Base-by-base conservation (phyloP, 2,113 vertebrate species). In the Trichechus manatus region DNA sequence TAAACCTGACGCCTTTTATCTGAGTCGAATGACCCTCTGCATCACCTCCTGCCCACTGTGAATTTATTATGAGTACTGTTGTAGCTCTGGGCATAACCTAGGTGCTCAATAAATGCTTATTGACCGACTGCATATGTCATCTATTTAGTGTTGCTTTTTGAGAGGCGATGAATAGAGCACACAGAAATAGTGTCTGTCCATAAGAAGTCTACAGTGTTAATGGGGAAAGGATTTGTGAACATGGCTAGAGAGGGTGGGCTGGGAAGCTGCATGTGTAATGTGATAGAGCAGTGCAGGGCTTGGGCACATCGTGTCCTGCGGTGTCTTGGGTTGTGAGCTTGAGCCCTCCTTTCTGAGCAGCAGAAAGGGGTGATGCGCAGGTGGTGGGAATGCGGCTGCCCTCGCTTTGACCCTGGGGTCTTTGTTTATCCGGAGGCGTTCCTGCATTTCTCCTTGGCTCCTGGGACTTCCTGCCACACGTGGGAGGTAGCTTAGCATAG, bases 41-140 rank as follows among this genome's bases (percentile, higher is more conserved):
- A 7, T 29, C n/a, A 47, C 29, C 84, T 89, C 42, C 59, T 64
- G 39, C 31, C 80, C 66, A 50, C 29, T 53, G 31, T 59, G 86
- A 36, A 81, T 63, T 91, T 63, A 44, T 72, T 15, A 90, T n/a
- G n/a, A 70, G 29, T 8, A 27, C 50, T 64, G 9, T 4, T 82
- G 10, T 64, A 91, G 63, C 42, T 36, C 63, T 47, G 25, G 42
- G 36, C 6, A 6, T 7, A 64, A 70, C 59, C 29, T 44, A 91
- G 56, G n/a, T 87, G 20, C 56, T 96, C 61, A 87, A 85, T 44
- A 97, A 82, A 86, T 47, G 70, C 79, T 78, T 89, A 66, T 31
- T 56, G 74, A 75, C 56, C 70, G 74, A 82, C 53, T 79, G 25
- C 70, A 27, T 70, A 47, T 1, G 44, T 29, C 36, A 6, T 66